Evolutionary conservation across 2,113 vertebrate species (phyloP).

Genomic region (Pluvialis apricaria): DNA sequence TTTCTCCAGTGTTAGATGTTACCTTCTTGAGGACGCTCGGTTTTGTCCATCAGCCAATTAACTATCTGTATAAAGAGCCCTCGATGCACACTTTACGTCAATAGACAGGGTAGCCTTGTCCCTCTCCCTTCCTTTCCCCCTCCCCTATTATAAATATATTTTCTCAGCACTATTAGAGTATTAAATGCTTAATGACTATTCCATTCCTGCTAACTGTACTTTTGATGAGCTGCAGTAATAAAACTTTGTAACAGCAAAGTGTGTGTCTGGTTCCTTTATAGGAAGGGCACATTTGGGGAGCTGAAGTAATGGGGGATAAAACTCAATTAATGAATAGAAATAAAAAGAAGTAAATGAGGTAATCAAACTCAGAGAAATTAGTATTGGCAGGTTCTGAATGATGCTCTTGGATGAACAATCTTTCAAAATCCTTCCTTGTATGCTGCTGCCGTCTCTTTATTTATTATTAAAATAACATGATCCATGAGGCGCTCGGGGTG

Average conservation of each 20-base stretch:
- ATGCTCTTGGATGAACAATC: constrained; percentile 78
- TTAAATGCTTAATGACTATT: constrained; percentile 68
- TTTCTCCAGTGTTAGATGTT: constrained; percentile 8
- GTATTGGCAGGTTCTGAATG: constrained; percentile 85
- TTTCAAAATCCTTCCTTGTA: constrained; percentile 82
- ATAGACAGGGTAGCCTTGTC: not conserved
- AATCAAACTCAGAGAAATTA: constrained; percentile 82
- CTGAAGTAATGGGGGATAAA: constrained; percentile 66
- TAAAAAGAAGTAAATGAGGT: constrained; percentile 78
- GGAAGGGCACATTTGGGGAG: constrained; percentile 67
- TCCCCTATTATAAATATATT: constrained; percentile 23
- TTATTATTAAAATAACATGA: constrained; percentile 98
- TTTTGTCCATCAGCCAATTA: constrained; percentile 30
- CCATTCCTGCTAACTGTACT: constrained; percentile 58
- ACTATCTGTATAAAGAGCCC: not conserved
- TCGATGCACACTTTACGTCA: not conserved
- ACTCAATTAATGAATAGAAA: constrained; percentile 71
- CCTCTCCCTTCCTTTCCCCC: not conserved
- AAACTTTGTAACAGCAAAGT: constrained; percentile 53
- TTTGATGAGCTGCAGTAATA: constrained; percentile 61
- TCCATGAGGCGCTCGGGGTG: constrained; percentile 86
- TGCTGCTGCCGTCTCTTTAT: constrained; percentile 79
- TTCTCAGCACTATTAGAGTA: constrained; percentile 60
- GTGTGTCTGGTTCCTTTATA: constrained; percentile 56
- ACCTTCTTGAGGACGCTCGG: not conserved